These are phyloP conservation scores for Pristionchus fissidentatus DNA, from an alignment of 2,888 invertebrate species.

Conservation along the genomic window DNA sequence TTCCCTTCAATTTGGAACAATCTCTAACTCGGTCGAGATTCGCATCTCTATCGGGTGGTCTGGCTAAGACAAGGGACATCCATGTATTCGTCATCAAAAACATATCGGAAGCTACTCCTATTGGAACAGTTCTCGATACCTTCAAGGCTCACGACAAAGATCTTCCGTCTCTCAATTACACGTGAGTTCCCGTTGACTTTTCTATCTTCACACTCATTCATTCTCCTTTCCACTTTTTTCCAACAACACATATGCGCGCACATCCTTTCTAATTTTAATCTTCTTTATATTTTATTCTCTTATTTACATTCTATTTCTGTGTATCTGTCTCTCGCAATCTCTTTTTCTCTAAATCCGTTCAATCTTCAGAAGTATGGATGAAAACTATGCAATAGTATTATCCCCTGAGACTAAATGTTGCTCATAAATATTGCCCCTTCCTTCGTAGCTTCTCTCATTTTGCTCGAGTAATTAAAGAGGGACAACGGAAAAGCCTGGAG, in stretches of 20 bases:
- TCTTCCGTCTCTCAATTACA: slow-evolving; percentile 68
- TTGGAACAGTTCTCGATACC: slow-evolving; percentile 70
- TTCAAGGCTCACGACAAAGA: slow-evolving; percentile 72
- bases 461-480: background rate
- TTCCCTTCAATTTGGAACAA: slow-evolving; percentile 65
- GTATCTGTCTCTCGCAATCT: too few relatives aligned
- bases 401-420: background rate
- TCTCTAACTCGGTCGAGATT: slow-evolving; percentile 66
- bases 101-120: slow-evolving; percentile 70
- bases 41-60: slow-evolving; percentile 59
- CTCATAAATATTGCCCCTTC: background rate
- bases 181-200: too few relatives aligned
- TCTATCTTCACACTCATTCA: too few relatives aligned
- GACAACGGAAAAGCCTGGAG: too few relatives aligned
- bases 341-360: background rate
- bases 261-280: too few relatives aligned
- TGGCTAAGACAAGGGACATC: slow-evolving; percentile 62
- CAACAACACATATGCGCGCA: too few relatives aligned
- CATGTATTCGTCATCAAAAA: slow-evolving; percentile 72
- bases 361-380: background rate
- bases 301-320: too few relatives aligned
- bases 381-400: background rate
- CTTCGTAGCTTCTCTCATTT: background rate
- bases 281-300: too few relatives aligned
- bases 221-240: too few relatives aligned